Evolutionary conservation across 1,140 invertebrate genomes (phyloP), one percentile per base, ranked within the genome.

Genomic region (Octopus sinensis): DNA sequence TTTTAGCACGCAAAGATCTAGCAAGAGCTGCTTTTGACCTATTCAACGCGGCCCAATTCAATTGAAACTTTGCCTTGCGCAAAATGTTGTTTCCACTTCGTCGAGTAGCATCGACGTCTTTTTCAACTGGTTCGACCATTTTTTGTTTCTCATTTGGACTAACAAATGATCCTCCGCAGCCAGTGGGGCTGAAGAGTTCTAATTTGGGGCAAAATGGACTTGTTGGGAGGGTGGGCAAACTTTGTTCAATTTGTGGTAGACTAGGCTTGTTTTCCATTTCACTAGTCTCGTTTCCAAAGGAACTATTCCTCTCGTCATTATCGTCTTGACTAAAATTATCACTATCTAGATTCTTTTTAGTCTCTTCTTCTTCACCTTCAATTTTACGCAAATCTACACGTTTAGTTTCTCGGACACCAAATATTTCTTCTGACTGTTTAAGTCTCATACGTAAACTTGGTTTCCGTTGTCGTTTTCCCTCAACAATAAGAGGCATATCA

Each of bases 391-490:
- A 73, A 17, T 81, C 76, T 17, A 53, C 53, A 43, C 81, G 77
- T 43, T 80, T 83, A 53, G 82, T 75, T 68, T 82, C 82, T 51
- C 84, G 79, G 79, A 84, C 82, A 23, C 82, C 82, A 7, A 82
- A 81, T 7, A 80, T 52, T 75, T 83, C 84, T 68, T 88, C 87
- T 5, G 84, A 82, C 54, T 87, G 68, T 79, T 88, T 87, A 75
- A 87, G 79, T 68, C 87, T 81, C 79, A 90, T 80, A 54, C 88
- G 89, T 12, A 88, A 84, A 81, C 88, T 89, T 10, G 90, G 89
- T 82, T 90, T 90, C 80, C 89, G 87, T 13, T 86, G 85, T 52
- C 90, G 82, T 79, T 91, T 91, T 23, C 90, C 90, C 83, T 89
- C 87, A 4, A 89, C 84, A 79, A 91, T 87, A n/a, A 91, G 83